A percentile compares a stretch with the other conserved stretches of the same genome.
Conservation (phyloP, 2,797 vertebrate genomes). For the Ispidina picta region DNA sequence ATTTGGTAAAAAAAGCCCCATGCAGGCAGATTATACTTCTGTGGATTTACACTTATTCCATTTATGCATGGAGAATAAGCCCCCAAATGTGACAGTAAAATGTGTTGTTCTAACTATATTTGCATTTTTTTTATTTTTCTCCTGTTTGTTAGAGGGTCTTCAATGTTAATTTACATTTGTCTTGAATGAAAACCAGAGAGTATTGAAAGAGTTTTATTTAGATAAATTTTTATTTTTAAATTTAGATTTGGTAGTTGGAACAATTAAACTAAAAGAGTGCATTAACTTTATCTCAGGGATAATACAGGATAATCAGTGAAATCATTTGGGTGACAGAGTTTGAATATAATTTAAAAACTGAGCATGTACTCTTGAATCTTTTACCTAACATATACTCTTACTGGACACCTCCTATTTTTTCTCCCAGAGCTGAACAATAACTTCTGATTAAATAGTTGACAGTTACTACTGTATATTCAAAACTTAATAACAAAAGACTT, state of each 20-base stretch:
- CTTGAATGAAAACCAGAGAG: not conserved
- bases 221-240: not conserved
- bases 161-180: not conserved
- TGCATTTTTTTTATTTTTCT: not conserved
- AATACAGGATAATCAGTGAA: constrained; percentile 18
- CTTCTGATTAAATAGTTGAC: constrained; percentile 75
- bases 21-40: not conserved
- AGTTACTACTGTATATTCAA: constrained; percentile 49
- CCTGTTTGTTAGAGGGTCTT: not conserved
- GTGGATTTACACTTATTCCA: not conserved
- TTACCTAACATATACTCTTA: not conserved
- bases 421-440: constrained; percentile 50
- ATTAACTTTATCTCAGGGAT: not conserved
- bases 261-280: not conserved
- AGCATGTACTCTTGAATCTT: not conserved
- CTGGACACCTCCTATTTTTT: not conserved
- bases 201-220: not conserved
- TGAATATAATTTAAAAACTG: constrained; percentile 44
- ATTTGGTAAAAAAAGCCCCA: not conserved
- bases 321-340: constrained; percentile 10
- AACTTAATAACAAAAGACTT: constrained; percentile 72
- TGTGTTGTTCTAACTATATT: fast-evolving
- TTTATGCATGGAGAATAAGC: not conserved
- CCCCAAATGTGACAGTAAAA: not conserved
- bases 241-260: not conserved